A percentile compares a stretch with the other conserved stretches of the same genome.
Conservation (phyloP, 2,797 vertebrate species). For the Perodicticus potto region DNA sequence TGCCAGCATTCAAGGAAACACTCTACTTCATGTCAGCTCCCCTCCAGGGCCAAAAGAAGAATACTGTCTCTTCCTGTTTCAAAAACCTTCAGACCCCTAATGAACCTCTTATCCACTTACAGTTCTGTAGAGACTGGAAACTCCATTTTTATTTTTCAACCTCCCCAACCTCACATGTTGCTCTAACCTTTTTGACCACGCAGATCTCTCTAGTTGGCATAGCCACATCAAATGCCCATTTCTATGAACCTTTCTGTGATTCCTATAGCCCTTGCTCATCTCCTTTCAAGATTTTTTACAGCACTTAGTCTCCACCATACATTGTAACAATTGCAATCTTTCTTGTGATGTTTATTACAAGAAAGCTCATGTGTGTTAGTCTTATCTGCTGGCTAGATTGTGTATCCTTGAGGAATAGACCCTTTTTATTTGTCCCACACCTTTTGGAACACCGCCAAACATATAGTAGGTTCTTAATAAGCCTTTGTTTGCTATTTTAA, state of each 20-base stretch:
- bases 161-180: neutral
- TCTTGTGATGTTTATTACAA: neutral
- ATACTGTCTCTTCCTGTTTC: constrained; percentile 78
- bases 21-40: constrained; percentile 25
- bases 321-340: neutral
- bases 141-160: neutral
- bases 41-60: constrained; percentile 70
- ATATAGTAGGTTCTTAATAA: neutral
- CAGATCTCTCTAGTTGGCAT: neutral
- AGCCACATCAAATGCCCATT: neutral
- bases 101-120: neutral
- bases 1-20: constrained; percentile 31
- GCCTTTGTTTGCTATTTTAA: neutral
- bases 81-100: constrained; percentile 69
- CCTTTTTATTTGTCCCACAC: neutral
- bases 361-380: neutral
- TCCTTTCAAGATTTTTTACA: neutral
- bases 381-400: neutral
- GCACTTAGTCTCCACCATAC: neutral
- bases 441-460: neutral
- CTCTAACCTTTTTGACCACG: neutral
- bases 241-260: neutral
- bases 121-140: constrained; percentile 44
- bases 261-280: neutral
- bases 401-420: neutral